Conservation (phyloP, 2,113 vertebrate genomes). For the Epinephelus fuscoguttatus region DNA sequence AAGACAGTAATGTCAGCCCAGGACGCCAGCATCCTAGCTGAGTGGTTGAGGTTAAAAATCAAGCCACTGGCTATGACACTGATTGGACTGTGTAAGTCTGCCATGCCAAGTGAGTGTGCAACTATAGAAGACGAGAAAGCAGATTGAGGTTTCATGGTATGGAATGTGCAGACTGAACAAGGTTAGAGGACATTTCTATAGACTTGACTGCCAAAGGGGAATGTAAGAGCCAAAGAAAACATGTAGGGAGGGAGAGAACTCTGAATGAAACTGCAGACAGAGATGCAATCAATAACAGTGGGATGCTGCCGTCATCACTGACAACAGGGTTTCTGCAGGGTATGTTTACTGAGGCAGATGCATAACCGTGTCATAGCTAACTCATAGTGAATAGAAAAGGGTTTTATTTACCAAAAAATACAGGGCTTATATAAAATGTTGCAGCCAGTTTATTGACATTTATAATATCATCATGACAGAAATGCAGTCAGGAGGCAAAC, state of each 20-base stretch:
- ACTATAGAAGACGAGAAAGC: background rate
- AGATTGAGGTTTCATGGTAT: background rate
- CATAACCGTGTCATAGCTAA: constrained; percentile 11
- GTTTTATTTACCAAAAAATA: background rate
- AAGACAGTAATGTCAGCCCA: no score
- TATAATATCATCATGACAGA: background rate
- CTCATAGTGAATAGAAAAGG: background rate
- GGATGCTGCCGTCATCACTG: constrained; percentile 6
- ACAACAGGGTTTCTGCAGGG: constrained; percentile 13
- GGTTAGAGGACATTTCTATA: background rate
- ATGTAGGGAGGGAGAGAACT: background rate
- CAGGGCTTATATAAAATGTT: background rate
- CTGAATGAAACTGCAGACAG: constrained; percentile 13
- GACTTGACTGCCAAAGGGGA: background rate
- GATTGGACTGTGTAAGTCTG: background rate
- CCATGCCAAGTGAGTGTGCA: background rate
- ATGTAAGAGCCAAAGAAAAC: background rate
- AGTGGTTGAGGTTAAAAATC: no score
- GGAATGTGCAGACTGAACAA: background rate
- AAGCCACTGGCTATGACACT: background rate
- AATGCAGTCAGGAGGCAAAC: background rate
- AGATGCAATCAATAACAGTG: background rate
- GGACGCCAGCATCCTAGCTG: no score
- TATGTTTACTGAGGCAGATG: constrained; percentile 12
- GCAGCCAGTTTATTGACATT: background rate